Conservation (phyloP, 1,140 invertebrate species). For the Heliconius eleuchia region DNA sequence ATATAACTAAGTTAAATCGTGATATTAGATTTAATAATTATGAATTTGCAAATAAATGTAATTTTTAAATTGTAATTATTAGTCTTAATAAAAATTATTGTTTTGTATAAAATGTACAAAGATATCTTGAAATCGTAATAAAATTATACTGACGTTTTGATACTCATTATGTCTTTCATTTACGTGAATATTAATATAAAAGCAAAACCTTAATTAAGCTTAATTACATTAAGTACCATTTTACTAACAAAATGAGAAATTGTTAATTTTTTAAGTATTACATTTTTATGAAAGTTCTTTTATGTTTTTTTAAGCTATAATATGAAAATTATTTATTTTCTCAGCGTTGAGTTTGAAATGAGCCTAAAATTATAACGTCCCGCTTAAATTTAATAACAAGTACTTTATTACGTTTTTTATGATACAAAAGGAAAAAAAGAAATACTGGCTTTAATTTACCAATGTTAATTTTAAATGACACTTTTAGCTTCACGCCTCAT, state of each 20-base stretch:
- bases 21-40: constrained; percentile 80
- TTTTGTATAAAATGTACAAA: constrained; percentile 82
- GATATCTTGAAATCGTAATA: constrained; percentile 78
- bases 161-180: constrained; percentile 75
- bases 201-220: constrained; percentile 35
- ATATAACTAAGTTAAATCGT: constrained; percentile 80
- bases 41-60: constrained; percentile 79
- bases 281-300: constrained; percentile 17
- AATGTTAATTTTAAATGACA: too few relatives aligned
- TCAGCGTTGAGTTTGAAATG: neutral
- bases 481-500: too few relatives aligned
- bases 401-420: neutral
- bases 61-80: constrained; percentile 81
- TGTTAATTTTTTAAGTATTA: constrained; percentile 17
- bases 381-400: neutral
- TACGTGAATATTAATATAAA: constrained; percentile 31
- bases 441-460: too few relatives aligned
- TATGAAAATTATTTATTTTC: constrained; percentile 7
- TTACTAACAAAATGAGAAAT: constrained; percentile 25
- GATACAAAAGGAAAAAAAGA: neutral
- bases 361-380: neutral
- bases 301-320: constrained; percentile 3
- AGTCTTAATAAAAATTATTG: constrained; percentile 77
- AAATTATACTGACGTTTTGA: constrained; percentile 81
- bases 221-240: constrained; percentile 36